A percentile compares a stretch with the other conserved stretches of the same genome.
Evolutionary conservation across 2,113 vertebrate species (phyloP).

Genomic region (Sceloporus tristichus): DNA sequence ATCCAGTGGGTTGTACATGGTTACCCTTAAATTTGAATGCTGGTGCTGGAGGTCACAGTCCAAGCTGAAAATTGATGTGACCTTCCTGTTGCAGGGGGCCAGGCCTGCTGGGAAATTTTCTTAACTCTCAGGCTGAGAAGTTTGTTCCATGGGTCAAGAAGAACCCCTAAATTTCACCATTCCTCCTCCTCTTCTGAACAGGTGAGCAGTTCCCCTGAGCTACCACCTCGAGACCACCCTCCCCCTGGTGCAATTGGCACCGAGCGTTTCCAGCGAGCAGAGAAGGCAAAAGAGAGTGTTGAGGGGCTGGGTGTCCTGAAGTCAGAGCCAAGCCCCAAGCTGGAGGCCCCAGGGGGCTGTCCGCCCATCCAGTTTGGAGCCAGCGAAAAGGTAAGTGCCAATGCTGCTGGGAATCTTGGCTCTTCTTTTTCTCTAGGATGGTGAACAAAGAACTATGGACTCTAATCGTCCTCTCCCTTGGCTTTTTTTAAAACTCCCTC

Average conservation of each 20-base stretch:
- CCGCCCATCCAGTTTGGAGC: constrained; percentile 68
- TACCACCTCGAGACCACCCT: constrained; percentile 36
- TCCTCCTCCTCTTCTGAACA: background rate
- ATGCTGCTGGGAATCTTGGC: background rate
- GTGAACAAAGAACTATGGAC: background rate
- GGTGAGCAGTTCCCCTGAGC: background rate
- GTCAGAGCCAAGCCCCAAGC: background rate
- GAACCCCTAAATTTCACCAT: background rate
- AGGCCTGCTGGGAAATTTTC: background rate
- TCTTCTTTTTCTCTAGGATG: background rate
- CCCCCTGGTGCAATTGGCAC: constrained; percentile 77
- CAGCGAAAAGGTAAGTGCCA: constrained; percentile 66
- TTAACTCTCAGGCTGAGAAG: background rate
- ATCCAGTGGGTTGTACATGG: background rate
- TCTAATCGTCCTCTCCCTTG: background rate
- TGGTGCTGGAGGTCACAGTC: background rate
- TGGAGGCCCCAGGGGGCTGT: constrained; percentile 46
- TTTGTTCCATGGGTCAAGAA: no score
- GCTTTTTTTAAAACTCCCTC: background rate
- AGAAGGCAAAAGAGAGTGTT: constrained; percentile 51
- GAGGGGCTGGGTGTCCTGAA: constrained; percentile 32
- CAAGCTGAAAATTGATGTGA: background rate
- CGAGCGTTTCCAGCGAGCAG: constrained; percentile 68
- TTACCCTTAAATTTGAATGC: no score
- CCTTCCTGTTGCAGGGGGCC: background rate